Evolutionary conservation across 2,797 vertebrate genomes (phyloP), one percentile per base, ranked within the genome.

Genomic region (Sarcoramphus papa): DNA sequence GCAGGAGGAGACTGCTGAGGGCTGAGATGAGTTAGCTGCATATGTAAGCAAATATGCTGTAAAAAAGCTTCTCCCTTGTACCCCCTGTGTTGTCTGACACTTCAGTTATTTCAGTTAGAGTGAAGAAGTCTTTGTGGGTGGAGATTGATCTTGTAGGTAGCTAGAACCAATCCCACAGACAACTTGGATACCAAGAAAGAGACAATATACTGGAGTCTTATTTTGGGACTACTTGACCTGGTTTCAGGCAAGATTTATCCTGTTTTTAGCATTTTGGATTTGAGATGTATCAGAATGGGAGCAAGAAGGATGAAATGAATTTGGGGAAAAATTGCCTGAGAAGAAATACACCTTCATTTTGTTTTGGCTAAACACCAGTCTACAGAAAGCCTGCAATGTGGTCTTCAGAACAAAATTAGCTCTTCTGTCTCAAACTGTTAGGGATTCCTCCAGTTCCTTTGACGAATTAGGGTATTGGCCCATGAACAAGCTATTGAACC

Each of bases 71-170:
- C 51, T 91, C 16, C 48, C 50, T 83, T 83, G 53, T 91, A 75
- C n/a, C 50, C 78, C 47, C 40, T 85, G 75, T 90, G 82, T 91
- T 90, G 94, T 94, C 94, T 96, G 90, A 47, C 95, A 78, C 94
- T 93, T 91, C 14, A 85, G 5, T 76, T 85, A 85, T 92, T 91
- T 93, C 82, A 83, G 85, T 64, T 87, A 57, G 37, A 91, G 67
- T 51, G 91, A 90, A 88, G 78, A 94, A 91, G 43, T 24, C 64
- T 70, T 87, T 72, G 96, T 96, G 90, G 96, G 94, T 81, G 91
- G 92, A 85, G 50, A 70, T 53, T 48, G 77, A 92, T 92, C 77
- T 86, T 83, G 22, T 67, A 68, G 70, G 59, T 72, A 88, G 57
- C 90, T 91, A 89, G 37, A 89, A 83, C 72, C 57, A 75, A 70